phyloP scores from a whole-genome alignment of 2,113 vertebrate species.

The Laticauda laticaudata region DNA sequence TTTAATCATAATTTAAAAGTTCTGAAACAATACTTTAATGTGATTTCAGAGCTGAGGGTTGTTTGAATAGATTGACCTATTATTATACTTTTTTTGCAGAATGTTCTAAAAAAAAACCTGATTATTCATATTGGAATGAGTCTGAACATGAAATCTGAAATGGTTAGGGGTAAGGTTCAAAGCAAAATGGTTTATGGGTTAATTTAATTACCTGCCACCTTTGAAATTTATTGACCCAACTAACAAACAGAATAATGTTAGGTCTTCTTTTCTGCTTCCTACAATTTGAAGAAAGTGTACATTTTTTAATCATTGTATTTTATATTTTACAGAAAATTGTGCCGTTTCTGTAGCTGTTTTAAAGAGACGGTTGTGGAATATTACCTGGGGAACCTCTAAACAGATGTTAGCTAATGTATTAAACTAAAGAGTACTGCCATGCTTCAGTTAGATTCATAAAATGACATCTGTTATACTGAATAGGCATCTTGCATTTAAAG shows the following conservation, averaged over 20 bases:
- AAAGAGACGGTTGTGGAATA: not conserved
- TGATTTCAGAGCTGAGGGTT: conserved; percentile 20
- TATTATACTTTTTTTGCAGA: conserved; percentile 4
- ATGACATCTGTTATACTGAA: not conserved
- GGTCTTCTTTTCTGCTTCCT: not conserved
- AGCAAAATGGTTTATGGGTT: conserved; percentile 13
- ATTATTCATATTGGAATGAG: not conserved
- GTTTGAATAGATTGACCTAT: conserved; percentile 17
- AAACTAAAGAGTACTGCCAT: conserved; percentile 1
- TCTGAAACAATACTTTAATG: conserved; percentile 35
- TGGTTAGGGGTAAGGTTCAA: conserved; percentile 1
- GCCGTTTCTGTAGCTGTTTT: not conserved
- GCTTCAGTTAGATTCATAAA: conserved; percentile 13
- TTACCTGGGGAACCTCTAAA: not conserved
- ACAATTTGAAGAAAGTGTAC: conserved; percentile 12
- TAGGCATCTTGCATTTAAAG: not conserved
- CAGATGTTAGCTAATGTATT: conserved; percentile 14
- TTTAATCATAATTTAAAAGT: conserved; percentile 46
- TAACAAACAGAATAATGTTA: not conserved
- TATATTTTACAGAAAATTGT: not conserved
- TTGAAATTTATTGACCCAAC: conserved; percentile 29
- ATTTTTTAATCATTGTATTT: not conserved
- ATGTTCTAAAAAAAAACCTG: conserved; percentile 12
- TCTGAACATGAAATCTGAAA: conserved; percentile 10
- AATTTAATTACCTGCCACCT: conserved; percentile 14